phyloP scores from a whole-genome alignment of 35 echinoderm and acorn worm genomes.

The Heliocidaris tuberculata region DNA sequence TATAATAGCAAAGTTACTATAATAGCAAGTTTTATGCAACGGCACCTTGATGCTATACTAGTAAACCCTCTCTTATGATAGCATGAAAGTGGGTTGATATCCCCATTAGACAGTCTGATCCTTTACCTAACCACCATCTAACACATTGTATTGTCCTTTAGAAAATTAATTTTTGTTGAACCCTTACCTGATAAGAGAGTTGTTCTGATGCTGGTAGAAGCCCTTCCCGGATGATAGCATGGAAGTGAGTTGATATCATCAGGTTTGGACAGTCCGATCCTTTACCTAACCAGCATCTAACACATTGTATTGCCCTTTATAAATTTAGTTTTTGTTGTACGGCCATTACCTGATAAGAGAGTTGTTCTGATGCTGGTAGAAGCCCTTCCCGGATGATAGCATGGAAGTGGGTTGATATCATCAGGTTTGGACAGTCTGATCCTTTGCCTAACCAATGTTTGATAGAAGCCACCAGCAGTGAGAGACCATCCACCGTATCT shows the following conservation, averaged over 20 bases:
- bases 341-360: conserved; percentile 69
- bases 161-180: not conserved
- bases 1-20: too few relatives aligned
- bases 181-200: conserved; percentile 75
- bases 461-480: conserved; percentile 76
- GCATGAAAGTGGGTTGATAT: conserved; percentile 88
- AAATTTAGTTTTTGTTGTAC: not conserved
- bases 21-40: too few relatives aligned
- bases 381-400: conserved; percentile 70
- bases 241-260: conserved; percentile 89
- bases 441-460: conserved; percentile 77
- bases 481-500: conserved; percentile 74
- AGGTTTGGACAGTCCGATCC: conserved; percentile 74
- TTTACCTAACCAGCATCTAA: conserved; percentile 75
- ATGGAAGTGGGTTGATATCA: conserved; percentile 96
- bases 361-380: conserved; percentile 59
- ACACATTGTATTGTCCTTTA: not conserved
- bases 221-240: conserved; percentile 71
- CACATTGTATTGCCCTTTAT: not conserved
- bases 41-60: conserved; percentile 31
- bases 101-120: conserved; percentile 65
- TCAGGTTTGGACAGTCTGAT: conserved; percentile 76
- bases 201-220: conserved; percentile 61
- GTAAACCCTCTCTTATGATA: conserved; percentile 65
- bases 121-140: conserved; percentile 72